phyloP scores from a whole-genome alignment of 2,888 invertebrate genomes.

The Rhaphigaster nebulosa region DNA sequence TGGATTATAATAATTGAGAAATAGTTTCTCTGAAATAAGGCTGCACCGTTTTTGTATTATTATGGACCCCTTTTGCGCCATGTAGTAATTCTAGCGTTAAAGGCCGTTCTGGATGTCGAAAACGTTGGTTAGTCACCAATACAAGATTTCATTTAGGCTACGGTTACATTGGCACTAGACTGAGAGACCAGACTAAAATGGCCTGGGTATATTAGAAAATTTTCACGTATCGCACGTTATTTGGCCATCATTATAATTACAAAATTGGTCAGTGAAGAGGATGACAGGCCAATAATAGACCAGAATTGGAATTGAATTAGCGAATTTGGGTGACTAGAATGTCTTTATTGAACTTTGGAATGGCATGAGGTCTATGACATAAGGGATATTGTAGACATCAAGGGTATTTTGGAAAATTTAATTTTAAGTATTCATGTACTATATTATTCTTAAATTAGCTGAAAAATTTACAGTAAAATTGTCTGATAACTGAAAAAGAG shows the following conservation, averaged over 20 bases:
- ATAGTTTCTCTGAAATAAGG: background rate
- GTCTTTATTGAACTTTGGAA: background rate
- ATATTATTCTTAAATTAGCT: no score
- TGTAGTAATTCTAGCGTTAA: constrained; percentile 33
- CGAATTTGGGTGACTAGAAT: background rate
- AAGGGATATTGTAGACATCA: background rate
- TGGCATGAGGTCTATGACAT: background rate
- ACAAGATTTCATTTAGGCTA: background rate
- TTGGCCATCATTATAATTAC: no score
- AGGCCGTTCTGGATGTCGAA: constrained; percentile 8
- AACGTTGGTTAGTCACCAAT: background rate
- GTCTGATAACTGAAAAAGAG: no score
- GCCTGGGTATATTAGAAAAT: no score
- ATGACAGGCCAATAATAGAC: no score
- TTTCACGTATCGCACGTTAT: no score
- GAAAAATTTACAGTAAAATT: no score
- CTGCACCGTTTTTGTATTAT: background rate
- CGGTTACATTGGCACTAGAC: background rate
- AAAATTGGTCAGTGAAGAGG: no score
- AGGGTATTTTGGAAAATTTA: background rate
- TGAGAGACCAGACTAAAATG: background rate
- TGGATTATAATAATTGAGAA: background rate
- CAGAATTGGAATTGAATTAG: background rate
- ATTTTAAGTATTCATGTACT: background rate
- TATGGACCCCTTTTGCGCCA: background rate